Conservation (phyloP, 2,113 vertebrate genomes). For the Phalacrocorax aristotelis region DNA sequence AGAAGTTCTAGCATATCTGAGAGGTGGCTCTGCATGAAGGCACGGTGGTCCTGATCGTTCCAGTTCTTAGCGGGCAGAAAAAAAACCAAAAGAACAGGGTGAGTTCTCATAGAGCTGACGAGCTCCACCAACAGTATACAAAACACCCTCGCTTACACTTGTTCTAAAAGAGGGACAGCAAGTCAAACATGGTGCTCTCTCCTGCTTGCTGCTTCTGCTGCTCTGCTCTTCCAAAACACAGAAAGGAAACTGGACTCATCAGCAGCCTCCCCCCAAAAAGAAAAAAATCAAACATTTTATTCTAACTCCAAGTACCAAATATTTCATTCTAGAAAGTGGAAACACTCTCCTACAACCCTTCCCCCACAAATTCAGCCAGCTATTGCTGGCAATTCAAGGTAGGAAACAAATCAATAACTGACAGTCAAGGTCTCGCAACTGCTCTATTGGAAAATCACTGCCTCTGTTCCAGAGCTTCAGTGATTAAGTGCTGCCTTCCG, state of each 20-base stretch:
- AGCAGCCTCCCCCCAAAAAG: neutral
- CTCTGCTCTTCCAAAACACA: neutral
- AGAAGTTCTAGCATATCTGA: conserved; percentile 87
- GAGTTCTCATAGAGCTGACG: neutral
- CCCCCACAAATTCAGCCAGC: neutral
- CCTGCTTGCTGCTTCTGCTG: neutral
- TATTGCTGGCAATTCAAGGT: neutral
- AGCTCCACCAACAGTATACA: accelerated
- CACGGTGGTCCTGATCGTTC: conserved; percentile 89
- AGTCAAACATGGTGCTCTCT: accelerated
- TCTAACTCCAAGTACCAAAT: neutral
- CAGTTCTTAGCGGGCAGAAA: conserved; percentile 82
- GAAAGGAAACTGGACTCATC: neutral
- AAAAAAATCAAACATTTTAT: neutral
- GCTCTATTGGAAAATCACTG: neutral
- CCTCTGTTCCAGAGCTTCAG: neutral
- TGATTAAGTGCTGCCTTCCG: accelerated
- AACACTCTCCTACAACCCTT: neutral
- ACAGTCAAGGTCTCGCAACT: neutral
- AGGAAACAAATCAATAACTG: neutral
- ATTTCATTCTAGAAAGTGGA: neutral
- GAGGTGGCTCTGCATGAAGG: conserved; percentile 86
- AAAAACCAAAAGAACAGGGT: neutral
- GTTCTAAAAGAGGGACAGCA: neutral
- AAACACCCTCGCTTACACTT: neutral